Conservation (phyloP, 1,140 invertebrate genomes). For the Paraescarpia echinospica region DNA sequence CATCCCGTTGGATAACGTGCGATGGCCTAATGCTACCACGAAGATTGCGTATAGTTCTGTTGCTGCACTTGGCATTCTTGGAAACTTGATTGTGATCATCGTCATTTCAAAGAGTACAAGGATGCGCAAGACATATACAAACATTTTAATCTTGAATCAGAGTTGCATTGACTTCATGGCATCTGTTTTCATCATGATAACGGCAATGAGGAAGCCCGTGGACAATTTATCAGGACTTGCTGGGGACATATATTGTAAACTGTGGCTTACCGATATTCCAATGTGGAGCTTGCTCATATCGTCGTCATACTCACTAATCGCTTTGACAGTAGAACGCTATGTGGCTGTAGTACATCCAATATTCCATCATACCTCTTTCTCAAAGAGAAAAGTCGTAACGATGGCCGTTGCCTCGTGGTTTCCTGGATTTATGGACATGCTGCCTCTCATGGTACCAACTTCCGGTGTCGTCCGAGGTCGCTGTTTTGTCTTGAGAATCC, state of each 20-base stretch:
- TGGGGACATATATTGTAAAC: slow-evolving; percentile 9
- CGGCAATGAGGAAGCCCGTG: slow-evolving; percentile 19
- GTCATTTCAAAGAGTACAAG: not conserved
- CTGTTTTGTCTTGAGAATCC: slow-evolving; percentile 16
- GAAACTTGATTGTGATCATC: too few relatives aligned
- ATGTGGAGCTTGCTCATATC: slow-evolving; percentile 26
- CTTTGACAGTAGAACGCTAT: slow-evolving; percentile 26
- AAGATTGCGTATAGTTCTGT: not conserved
- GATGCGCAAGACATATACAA: slow-evolving; percentile 21
- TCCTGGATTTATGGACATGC: not conserved
- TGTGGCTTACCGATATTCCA: slow-evolving; percentile 22
- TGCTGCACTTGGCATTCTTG: slow-evolving; percentile 12
- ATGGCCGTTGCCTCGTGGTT: slow-evolving; percentile 13
- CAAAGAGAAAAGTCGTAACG: not conserved
- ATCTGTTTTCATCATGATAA: slow-evolving; percentile 23
- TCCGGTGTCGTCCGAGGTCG: not conserved
- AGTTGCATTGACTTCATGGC: slow-evolving; percentile 23
- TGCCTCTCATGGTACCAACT: slow-evolving; percentile 17
- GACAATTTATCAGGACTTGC: not conserved
- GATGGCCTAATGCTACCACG: too few relatives aligned
- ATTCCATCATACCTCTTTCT: slow-evolving; percentile 24
- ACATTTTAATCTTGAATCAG: slow-evolving; percentile 7
- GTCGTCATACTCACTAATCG: slow-evolving; percentile 22
- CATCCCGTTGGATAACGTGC: too few relatives aligned
- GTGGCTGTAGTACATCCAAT: slow-evolving; percentile 30